Evolutionary conservation across 2,113 vertebrate species (phyloP).

Genomic region (Cyphomyrus discorhynchus): DNA sequence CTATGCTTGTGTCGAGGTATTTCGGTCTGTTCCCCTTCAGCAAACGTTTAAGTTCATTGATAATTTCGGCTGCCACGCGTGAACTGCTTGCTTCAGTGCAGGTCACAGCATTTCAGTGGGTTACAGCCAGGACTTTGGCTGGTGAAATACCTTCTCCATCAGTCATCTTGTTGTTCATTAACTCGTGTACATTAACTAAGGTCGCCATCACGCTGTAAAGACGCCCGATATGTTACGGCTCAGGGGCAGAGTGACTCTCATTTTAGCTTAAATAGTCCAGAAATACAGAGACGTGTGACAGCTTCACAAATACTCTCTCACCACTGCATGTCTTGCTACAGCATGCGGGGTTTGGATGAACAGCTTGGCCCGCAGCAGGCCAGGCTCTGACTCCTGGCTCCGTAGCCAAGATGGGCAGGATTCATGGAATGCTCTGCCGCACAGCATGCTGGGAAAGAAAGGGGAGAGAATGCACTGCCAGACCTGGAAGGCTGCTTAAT

Average conservation of each 20-base stretch:
- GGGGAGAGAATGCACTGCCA: conserved; percentile 8
- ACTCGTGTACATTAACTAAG: not conserved
- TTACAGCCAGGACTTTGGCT: not conserved
- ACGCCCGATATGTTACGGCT: not conserved
- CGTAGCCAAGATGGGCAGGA: conserved; percentile 17
- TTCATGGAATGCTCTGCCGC: conserved; percentile 1
- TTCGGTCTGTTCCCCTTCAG: not conserved
- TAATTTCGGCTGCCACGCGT: not conserved
- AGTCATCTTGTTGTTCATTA: not conserved
- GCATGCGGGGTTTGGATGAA: conserved; percentile 31
- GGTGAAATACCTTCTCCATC: not conserved
- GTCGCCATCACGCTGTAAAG: not conserved
- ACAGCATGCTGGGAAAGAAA: not conserved
- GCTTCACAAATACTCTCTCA: not conserved
- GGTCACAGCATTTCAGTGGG: not conserved
- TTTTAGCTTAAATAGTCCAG: not conserved
- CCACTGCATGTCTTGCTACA: not conserved
- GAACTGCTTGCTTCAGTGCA: not conserved
- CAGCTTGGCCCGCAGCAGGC: conserved; percentile 47
- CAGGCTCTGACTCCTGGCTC: conserved; percentile 13
- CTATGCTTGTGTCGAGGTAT: not conserved
- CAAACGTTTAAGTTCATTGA: not conserved
- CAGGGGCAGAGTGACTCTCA: not conserved
- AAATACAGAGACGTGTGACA: not conserved
- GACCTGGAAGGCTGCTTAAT: not conserved